These are phyloP conservation scores for Pogonus chalceus DNA, from an alignment of 1,140 invertebrate species.

Conservation along the genomic window DNA sequence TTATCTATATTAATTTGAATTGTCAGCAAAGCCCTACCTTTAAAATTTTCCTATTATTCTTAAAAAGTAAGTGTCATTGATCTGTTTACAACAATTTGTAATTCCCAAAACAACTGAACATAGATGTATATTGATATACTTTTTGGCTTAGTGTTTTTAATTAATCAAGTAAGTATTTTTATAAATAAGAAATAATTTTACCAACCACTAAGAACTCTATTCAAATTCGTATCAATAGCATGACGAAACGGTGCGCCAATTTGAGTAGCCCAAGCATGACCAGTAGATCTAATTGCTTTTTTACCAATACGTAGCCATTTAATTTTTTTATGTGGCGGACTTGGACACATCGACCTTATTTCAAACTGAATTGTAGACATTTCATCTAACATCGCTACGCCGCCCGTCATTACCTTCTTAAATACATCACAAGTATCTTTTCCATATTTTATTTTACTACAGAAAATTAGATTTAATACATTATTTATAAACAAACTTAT, in stretches of 20 bases:
- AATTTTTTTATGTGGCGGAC: neutral
- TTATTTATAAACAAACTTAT: neutral
- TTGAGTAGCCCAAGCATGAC: slow-evolving; percentile 1
- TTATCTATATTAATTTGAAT: too few relatives aligned
- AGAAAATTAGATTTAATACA: neutral
- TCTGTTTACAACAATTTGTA: too few relatives aligned
- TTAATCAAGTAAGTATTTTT: too few relatives aligned
- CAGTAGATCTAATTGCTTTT: slow-evolving; percentile 1
- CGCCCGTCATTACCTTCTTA: neutral
- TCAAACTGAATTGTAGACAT: neutral
- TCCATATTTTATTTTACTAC: neutral
- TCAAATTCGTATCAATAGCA: neutral
- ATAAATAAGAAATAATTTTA: too few relatives aligned
- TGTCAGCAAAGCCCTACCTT: too few relatives aligned
- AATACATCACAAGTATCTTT: slow-evolving; percentile 1
- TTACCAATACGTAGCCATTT: neutral
- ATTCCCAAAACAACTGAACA: too few relatives aligned
- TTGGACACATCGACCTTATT: neutral
- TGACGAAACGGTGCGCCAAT: neutral
- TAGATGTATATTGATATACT: too few relatives aligned
- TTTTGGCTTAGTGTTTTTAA: too few relatives aligned
- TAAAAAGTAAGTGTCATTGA: too few relatives aligned
- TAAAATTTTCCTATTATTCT: too few relatives aligned
- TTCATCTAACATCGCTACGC: neutral
- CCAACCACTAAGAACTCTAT: neutral